Percentiles rank a stretch among this genome's conserved stretches.
Conservation (phyloP, 2,113 vertebrate genomes). For the Elanus axillaris region DNA sequence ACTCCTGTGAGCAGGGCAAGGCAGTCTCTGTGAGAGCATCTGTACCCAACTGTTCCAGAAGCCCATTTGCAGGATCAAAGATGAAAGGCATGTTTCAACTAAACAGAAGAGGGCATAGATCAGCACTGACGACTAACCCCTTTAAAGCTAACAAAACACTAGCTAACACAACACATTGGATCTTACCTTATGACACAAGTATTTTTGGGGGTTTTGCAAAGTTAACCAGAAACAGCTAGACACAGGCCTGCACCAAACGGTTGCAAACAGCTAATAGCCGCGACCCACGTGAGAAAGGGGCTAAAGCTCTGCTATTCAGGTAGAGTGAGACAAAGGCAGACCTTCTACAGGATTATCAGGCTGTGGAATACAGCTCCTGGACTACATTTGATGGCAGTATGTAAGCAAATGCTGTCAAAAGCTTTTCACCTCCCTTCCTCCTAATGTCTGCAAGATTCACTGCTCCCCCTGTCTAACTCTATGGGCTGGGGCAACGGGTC, state of each 20-base stretch:
- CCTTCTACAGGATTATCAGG: not conserved
- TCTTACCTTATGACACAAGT: not conserved
- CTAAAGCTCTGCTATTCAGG: not conserved
- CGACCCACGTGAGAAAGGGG: not conserved
- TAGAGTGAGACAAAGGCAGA: not conserved
- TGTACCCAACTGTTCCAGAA: conserved; percentile 1
- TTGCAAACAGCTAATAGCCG: not conserved
- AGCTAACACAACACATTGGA: not conserved
- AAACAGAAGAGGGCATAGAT: conserved; percentile 1
- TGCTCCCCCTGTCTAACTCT: not conserved
- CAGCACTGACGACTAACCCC: not conserved
- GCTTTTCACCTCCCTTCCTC: not conserved
- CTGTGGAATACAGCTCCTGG: not conserved
- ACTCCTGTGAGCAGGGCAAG: fast-evolving
- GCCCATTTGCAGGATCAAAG: not conserved
- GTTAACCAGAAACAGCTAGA: conserved; percentile 29
- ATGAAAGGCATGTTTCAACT: conserved; percentile 18
- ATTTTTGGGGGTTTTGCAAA: not conserved
- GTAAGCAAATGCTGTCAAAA: not conserved
- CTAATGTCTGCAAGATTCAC: not conserved
- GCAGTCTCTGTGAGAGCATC: not conserved
- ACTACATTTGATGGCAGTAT: not conserved
- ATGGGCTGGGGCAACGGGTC: not conserved
- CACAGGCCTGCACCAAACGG: not conserved
- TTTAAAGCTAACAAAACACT: not conserved